These are phyloP conservation scores for Eriocheir sinensis DNA, from an alignment of 1,140 invertebrate species.

Conservation along the genomic window DNA sequence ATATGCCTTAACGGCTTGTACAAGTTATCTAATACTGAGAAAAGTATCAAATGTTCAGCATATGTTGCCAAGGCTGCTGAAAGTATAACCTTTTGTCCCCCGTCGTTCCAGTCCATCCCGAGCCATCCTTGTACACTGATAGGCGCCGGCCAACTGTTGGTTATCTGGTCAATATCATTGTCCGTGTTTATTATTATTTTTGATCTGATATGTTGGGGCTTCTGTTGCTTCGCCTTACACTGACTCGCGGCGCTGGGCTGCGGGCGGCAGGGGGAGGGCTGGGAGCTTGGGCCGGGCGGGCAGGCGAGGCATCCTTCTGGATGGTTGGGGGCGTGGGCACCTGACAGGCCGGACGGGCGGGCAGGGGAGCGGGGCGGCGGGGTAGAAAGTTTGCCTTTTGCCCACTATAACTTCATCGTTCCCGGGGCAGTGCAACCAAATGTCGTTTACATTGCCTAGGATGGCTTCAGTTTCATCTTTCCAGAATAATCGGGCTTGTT, in stretches of 20 bases:
- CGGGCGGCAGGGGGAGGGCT: neutral
- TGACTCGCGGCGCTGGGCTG: neutral
- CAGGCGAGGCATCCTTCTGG: too few species aligned
- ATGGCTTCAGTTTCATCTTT: slow-evolving; percentile 4
- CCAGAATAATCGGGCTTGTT: slow-evolving; percentile 3
- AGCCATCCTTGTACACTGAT: too few species aligned
- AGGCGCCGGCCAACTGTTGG: neutral
- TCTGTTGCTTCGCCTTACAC: neutral
- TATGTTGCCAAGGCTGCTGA: too few species aligned
- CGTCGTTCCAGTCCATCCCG: too few species aligned
- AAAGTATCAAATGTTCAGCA: too few species aligned
- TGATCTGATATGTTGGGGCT: neutral
- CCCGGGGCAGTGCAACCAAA: neutral
- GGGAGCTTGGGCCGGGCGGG: too few species aligned
- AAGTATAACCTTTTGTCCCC: too few species aligned
- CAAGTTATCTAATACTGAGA: too few species aligned
- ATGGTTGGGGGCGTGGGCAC: neutral
- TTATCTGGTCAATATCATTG: neutral
- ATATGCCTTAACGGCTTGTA: too few species aligned
- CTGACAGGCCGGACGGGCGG: neutral
- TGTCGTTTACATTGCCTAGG: slow-evolving; percentile 23
- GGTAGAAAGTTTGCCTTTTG: neutral
- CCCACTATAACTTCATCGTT: slow-evolving; percentile 3
- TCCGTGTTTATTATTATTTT: neutral
- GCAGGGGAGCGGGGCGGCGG: neutral